Evolutionary conservation across 2,888 invertebrate genomes (phyloP), one percentile per base, ranked within the genome.

Genomic region (Drosophila mayaguana): DNA sequence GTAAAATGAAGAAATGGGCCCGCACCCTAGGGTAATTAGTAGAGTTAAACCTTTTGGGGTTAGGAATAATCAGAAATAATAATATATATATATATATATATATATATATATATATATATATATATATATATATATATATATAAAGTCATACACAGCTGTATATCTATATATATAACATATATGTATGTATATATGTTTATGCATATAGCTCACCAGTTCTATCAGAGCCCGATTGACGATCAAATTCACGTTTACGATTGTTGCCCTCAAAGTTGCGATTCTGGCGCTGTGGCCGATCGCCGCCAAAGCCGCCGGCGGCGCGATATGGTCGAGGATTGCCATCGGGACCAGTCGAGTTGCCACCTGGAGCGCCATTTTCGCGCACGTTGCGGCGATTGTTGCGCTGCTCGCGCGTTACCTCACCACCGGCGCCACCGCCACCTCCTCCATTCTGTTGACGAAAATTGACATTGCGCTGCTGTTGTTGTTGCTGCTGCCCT

Each of bases 211-310:
- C 73, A 92, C 98, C 98, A 92, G 98, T 98, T 94, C 97, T 97
- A 93, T 98, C 98, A 74, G 97, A 98, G 90, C 98, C 98, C 90
- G 98, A 98, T 93, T 98, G 97, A 89, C 98, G 95, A 94, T 98
- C 98, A 93, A 97, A 98, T 94, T 98, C 98, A 70, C 98, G 95
- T 93, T 97, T 98, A 25, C 90, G 85, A 61, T 93, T 93, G 62
- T 90, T 91, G 50, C 92, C 92, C 67, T 91, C 91, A 70, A 90
- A 91, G 63, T 94, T 93, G 34, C 93, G 93, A 86, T 91, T 90
- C 51, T 88, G 83, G 28, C 93, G 91, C 32, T 88, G 91, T 62
- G 91, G 91, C 59, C 86, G 86, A 72, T 86, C 85, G 48, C 70
- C 75, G 20, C 79, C 79, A 40, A 76, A 77, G 51, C 71, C 72